Evolutionary conservation across 2,797 vertebrate species (phyloP), one percentile per base, ranked within the genome.

Genomic region (Nannoperca obscura): DNA sequence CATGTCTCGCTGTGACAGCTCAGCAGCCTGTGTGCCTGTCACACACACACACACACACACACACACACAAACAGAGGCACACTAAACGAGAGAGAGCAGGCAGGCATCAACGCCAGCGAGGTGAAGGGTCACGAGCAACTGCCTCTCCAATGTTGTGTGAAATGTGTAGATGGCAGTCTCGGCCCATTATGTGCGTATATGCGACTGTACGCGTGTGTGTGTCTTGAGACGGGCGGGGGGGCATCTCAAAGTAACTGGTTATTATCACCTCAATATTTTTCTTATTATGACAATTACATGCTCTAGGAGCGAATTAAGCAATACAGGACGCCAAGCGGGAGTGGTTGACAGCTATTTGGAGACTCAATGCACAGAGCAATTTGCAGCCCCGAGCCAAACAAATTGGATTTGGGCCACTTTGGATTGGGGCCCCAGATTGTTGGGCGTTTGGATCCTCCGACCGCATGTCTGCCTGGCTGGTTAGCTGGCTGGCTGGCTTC

Each of bases 261-360:
- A 95, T 95, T 96, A 95, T 95, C 95, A 95, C 95, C 94, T 95
- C 94, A 94, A 94, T 96, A 95, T 95, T 95, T 96, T 95, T 94
- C 94, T 95, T 95, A 96, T 96, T 95, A 96, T 95, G 94, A 95
- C 95, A 95, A 96, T 96, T 95, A 96, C 95, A 95, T 95, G 95
- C 94, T 95, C 94, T 93, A 95, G 91, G 93, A 95, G 91, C 86
- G 90, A 95, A 96, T 96, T 95, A 96, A 95, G 94, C 89, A 89
- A 94, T 94, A 95, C 94, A 93, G 93, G 93, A 93, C 89, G 87
- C 94, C 94, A 94, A 92, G 92, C 91, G 92, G 95, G 94, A 95
- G 91, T 91, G 92, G 94, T 94, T 96, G 95, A 96, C 95, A 95
- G 95, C 95, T 94, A 96, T 95, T 96, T 95, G 94, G 95, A 95